A percentile compares a stretch with the other conserved stretches of the same genome.
phyloP scores from a whole-genome alignment of 1,140 invertebrate species.

The Zaprionus kolodkinae region DNA sequence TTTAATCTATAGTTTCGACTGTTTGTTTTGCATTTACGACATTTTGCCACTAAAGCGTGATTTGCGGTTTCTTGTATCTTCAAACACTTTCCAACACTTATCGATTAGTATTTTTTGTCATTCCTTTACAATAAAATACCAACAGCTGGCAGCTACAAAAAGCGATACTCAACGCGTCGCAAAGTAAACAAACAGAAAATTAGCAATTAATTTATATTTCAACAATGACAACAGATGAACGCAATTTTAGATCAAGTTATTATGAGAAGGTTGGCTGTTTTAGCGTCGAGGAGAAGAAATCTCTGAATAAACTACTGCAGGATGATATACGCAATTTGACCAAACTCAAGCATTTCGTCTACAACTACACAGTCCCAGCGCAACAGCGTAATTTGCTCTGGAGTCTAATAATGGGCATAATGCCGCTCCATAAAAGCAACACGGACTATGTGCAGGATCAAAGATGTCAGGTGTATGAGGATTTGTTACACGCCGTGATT shows the following conservation, averaged over 20 bases:
- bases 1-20: neutral
- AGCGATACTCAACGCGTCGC: neutral
- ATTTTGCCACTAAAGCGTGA: neutral
- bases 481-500: constrained; percentile 89
- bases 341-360: constrained; percentile 93
- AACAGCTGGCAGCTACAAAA: neutral
- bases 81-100: constrained; percentile 1
- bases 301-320: constrained; percentile 95
- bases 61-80: neutral
- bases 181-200: constrained; percentile 11
- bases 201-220: neutral
- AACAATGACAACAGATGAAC: constrained; percentile 87
- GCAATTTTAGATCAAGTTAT: constrained; percentile 95
- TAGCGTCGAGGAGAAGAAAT: constrained; percentile 96
- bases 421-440: constrained; percentile 89
- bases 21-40: neutral
- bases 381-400: constrained; percentile 93
- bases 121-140: neutral
- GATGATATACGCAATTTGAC: constrained; percentile 92
- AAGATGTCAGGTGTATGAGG: constrained; percentile 89
- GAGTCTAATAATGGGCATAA: constrained; percentile 91
- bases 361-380: constrained; percentile 92
- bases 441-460: constrained; percentile 90
- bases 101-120: neutral
- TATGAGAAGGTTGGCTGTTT: constrained; percentile 94